phyloP scores from a whole-genome alignment of 1,140 invertebrate genomes.

The Halesus radiatus region DNA sequence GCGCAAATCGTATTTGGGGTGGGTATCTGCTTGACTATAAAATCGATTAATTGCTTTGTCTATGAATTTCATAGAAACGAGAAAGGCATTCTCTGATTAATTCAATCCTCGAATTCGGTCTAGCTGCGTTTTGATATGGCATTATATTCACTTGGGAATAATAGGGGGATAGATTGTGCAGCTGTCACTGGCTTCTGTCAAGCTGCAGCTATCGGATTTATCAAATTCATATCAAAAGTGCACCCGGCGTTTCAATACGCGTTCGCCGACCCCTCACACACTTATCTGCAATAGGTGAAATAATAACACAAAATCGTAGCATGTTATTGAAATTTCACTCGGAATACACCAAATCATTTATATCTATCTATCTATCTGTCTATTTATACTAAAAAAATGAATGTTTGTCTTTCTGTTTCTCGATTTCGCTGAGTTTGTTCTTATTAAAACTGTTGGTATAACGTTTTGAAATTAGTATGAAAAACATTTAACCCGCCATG shows the following conservation, averaged over 20 bases:
- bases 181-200: conserved; percentile 44
- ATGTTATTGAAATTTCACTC: neutral
- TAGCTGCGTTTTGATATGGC: conserved; percentile 34
- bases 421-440: too few species aligned
- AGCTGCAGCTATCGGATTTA: conserved; percentile 41
- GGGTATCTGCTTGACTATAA: too few species aligned
- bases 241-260: conserved; percentile 4
- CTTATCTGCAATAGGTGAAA: neutral
- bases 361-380: too few species aligned
- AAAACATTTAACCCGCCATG: too few species aligned
- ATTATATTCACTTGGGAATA: conserved; percentile 14
- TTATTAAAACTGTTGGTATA: too few species aligned
- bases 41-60: conserved; percentile 18
- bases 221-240: conserved; percentile 52
- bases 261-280: neutral
- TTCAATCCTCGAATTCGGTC: conserved; percentile 8
- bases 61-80: conserved; percentile 16
- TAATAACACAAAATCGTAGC: neutral
- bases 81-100: neutral
- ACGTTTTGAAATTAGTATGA: too few species aligned
- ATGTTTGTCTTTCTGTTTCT: too few species aligned
- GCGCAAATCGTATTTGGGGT: too few species aligned
- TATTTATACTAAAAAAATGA: too few species aligned
- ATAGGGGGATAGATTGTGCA: conserved; percentile 26
- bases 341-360: too few species aligned